A percentile compares a stretch with the other conserved stretches of the same genome.
These are phyloP conservation scores for Phyllostomus hastatus DNA, from an alignment of 2,113 vertebrate species.

Conservation along the genomic window DNA sequence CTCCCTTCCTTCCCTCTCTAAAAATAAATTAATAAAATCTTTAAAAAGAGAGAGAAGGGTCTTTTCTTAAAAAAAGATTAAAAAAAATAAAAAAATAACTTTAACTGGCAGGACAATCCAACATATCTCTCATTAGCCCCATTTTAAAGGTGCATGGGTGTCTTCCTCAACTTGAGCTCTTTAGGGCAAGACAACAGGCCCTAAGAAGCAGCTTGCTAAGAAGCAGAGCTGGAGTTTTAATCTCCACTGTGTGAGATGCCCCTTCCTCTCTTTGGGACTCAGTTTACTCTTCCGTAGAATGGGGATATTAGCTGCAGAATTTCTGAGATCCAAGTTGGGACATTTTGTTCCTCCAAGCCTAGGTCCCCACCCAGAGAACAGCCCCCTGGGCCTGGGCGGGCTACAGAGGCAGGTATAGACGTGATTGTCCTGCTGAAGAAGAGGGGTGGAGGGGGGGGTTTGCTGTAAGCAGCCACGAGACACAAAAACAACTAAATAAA, in stretches of 20 bases:
- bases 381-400: background rate
- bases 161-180: background rate
- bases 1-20: too few relatives aligned
- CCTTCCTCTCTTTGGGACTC: background rate
- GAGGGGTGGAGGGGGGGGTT: background rate
- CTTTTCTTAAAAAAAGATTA: too few relatives aligned
- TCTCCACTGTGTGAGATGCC: background rate
- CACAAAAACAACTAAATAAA: constrained; percentile 74
- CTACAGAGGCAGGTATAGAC: constrained; percentile 51
- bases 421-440: background rate
- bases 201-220: background rate
- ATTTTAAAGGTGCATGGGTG: background rate
- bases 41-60: too few relatives aligned
- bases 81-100: background rate
- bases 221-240: background rate
- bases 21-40: too few relatives aligned
- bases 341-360: background rate
- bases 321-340: background rate
- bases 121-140: background rate
- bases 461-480: constrained; percentile 15
- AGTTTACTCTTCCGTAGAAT: constrained; percentile 25
- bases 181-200: background rate
- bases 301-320: background rate
- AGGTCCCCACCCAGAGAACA: constrained; percentile 25
- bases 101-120: background rate